These are phyloP conservation scores for Chelon labrosus DNA, from an alignment of 2,797 vertebrate species.

Conservation along the genomic window DNA sequence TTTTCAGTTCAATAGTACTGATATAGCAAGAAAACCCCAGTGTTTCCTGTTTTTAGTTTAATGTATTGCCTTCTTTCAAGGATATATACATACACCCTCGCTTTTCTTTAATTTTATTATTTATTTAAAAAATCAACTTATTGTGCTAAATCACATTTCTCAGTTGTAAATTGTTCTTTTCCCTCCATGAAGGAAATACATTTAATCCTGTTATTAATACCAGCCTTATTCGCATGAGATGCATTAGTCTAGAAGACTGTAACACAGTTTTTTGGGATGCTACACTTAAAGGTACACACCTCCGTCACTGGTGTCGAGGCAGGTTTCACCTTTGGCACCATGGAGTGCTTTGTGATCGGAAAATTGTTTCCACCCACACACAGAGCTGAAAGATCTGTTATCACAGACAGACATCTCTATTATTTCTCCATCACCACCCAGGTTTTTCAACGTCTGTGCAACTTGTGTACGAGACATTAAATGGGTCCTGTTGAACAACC, in stretches of 20 bases:
- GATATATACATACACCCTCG: too few relatives aligned
- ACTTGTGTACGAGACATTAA: constrained; percentile 49
- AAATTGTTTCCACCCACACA: constrained; percentile 39
- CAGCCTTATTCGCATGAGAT: background rate
- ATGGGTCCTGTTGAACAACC: constrained; percentile 54
- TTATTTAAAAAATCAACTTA: background rate
- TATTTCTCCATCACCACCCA: constrained; percentile 26
- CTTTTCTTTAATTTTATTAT: too few relatives aligned
- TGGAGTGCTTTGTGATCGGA: constrained; percentile 43
- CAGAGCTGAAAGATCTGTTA: constrained; percentile 36
- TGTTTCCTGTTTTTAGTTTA: background rate
- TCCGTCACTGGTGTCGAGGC: constrained; percentile 27
- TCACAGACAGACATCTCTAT: constrained; percentile 37
- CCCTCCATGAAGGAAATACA: background rate
- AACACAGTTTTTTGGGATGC: background rate
- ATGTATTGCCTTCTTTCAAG: background rate
- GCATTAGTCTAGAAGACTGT: background rate
- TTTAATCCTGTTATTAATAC: background rate
- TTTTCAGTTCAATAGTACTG: background rate
- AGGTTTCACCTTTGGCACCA: constrained; percentile 41
- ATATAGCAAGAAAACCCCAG: background rate
- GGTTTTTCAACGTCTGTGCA: constrained; percentile 30
- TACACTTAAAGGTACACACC: constrained; percentile 9
- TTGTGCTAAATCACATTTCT: background rate
- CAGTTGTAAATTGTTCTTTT: background rate